Conservation (phyloP, 2,113 vertebrate genomes). For the Egretta garzetta region DNA sequence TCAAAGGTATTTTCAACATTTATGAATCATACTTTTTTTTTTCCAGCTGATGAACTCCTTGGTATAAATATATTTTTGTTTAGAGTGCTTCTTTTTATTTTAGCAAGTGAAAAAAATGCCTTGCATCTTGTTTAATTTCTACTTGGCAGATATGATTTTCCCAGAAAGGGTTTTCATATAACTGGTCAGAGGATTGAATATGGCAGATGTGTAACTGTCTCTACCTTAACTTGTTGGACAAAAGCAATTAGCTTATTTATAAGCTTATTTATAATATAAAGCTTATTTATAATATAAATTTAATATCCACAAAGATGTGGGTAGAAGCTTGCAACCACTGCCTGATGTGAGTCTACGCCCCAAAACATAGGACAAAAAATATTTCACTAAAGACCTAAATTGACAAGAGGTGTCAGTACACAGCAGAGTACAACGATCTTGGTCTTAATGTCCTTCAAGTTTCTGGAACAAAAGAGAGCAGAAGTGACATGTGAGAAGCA, state of each 20-base stretch:
- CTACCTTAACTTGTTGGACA: neutral
- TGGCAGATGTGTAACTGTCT: neutral
- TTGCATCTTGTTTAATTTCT: neutral
- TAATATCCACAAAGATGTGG: neutral
- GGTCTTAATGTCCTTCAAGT: neutral
- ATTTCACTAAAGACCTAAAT: neutral
- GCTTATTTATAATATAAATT: too few relatives aligned
- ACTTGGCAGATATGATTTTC: neutral
- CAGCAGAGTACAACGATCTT: neutral
- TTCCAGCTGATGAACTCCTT: neutral
- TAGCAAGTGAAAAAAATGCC: neutral
- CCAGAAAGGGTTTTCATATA: neutral
- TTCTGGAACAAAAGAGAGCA: neutral
- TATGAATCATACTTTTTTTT: neutral
- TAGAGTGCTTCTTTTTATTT: neutral
- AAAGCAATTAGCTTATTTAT: neutral
- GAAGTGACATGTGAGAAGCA: neutral
- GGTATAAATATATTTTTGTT: neutral
- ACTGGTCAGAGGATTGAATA: neutral
- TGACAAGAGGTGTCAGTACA: neutral
- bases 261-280: too few relatives aligned
- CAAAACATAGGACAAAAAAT: neutral
- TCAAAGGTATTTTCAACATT: neutral
- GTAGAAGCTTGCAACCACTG: neutral
- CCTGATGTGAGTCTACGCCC: rapidly evolving